These are phyloP conservation scores for Ptyas mucosa DNA, from an alignment of 2,113 vertebrate genomes.

Conservation along the genomic window DNA sequence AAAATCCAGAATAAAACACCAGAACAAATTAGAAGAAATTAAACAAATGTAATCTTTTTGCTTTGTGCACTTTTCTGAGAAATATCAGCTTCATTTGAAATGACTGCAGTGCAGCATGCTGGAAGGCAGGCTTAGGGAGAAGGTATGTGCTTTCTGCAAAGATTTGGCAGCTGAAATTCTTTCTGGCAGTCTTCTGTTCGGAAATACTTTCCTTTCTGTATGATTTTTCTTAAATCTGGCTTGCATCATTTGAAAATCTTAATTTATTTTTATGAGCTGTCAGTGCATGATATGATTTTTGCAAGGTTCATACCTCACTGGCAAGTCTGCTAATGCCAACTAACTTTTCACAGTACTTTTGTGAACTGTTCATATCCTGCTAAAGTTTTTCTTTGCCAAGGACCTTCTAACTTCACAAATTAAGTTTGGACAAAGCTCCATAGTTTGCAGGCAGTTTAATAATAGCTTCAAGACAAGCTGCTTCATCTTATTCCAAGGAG, in stretches of 20 bases:
- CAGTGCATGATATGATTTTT: neutral
- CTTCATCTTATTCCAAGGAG: neutral
- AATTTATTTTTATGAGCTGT: constrained; percentile 3
- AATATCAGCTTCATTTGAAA: neutral
- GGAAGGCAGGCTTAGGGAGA: neutral
- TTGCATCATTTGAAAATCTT: constrained; percentile 6
- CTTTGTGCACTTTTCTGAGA: neutral
- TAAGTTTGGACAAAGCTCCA: neutral
- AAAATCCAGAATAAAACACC: neutral
- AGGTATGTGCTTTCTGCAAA: neutral
- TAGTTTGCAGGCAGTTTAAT: neutral
- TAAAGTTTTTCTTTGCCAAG: constrained; percentile 1
- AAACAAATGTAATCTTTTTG: neutral
- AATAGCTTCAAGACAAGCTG: neutral
- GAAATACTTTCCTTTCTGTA: constrained; percentile 26
- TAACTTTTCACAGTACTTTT: neutral
- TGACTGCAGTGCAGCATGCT: neutral
- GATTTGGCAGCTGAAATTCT: neutral
- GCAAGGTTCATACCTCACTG: neutral
- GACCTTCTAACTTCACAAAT: neutral
- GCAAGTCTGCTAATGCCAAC: neutral
- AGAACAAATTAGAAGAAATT: neutral
- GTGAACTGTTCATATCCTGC: neutral
- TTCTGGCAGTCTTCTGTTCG: constrained; percentile 7
- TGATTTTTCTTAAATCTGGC: neutral